Evolutionary conservation across 53 echinoderm and acorn worm species (phyloP), one percentile per base, ranked within the genome.

Genomic region (Mesocentrotus franciscanus): DNA sequence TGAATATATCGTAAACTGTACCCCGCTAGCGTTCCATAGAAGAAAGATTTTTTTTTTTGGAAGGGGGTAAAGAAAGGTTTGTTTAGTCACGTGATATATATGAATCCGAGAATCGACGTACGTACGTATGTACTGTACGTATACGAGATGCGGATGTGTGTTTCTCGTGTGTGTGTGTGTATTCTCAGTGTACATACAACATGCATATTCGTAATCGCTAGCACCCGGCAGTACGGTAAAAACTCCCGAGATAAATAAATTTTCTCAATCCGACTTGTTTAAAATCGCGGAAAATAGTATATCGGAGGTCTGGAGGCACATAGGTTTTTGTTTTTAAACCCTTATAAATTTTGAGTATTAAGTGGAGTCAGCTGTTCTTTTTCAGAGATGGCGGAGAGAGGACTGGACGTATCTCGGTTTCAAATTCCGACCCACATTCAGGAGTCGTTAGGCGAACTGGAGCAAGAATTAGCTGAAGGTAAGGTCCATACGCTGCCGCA

Each of bases 351-450:
- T 49, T 81, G 81, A 36, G 35, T 15, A 39, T 36, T 56, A 9
- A 55, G 36, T 0, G 56, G 49, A 26, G 56, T 49, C 24, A 85
- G 85, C 78, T 78, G 35, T 78, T 56, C 56, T 85, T 9, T 85
- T 18, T 85, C 56, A 85, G 56, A 90, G 62, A 93, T 93, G 93
- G 93, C 93, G 29, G 93, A 93, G 78, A 93, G 93, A 78, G 93
- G 93, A n/a, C 55, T 93, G 76, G 93, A 93, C 78, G 59, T 93
- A 59, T 78, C 93, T 34, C 76, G 78, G 78, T 93, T 93, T 59
- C 93, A 93, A 60, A 93, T 93, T 58, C 93, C 93, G 49, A 58
- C 93, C 93, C 93, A 93, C 60, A 75, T 93, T 93, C 93, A 93
- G 78, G 93, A 56, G 60, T 93, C 93, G 93, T 75, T 93, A 78